Percentiles rank a stretch among this genome's conserved stretches.
Evolutionary conservation across 2,888 invertebrate species (phyloP).

Genomic region (Mimachlamys varia): DNA sequence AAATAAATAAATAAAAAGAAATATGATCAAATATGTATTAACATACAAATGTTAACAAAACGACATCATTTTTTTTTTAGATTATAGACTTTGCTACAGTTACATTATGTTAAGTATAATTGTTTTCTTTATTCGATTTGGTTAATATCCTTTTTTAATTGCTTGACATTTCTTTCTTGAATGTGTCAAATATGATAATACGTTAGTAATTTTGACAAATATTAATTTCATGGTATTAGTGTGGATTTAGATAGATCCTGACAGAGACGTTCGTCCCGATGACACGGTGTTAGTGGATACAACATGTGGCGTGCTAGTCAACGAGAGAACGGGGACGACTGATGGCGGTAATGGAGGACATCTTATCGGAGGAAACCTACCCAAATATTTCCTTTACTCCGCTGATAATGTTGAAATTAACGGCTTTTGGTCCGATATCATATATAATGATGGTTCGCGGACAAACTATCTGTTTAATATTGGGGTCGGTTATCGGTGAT

Average conservation of each 20-base stretch:
- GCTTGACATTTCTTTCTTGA: no score
- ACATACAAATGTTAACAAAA: no score
- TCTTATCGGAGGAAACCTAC: neutral
- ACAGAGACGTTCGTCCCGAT: neutral
- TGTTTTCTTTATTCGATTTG: no score
- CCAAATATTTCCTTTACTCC: constrained; percentile 26
- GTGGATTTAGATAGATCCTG: neutral
- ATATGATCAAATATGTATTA: no score
- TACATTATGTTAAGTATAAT: no score
- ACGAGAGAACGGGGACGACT: constrained; percentile 19
- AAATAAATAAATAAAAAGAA: no score
- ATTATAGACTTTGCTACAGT: no score
- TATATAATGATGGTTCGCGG: constrained; percentile 28
- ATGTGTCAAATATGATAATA: no score
- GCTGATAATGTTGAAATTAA: constrained; percentile 28
- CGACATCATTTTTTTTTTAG: no score
- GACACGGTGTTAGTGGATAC: neutral
- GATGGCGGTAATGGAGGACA: neutral
- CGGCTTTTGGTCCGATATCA: neutral
- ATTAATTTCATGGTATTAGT: neutral
- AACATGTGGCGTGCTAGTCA: neutral
- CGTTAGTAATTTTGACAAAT: no score
- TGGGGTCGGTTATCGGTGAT: neutral
- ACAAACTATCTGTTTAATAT: constrained; percentile 22
- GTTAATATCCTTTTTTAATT: no score